phyloP scores from a whole-genome alignment of 2,113 vertebrate species.

The Peromyscus polionotus region DNA sequence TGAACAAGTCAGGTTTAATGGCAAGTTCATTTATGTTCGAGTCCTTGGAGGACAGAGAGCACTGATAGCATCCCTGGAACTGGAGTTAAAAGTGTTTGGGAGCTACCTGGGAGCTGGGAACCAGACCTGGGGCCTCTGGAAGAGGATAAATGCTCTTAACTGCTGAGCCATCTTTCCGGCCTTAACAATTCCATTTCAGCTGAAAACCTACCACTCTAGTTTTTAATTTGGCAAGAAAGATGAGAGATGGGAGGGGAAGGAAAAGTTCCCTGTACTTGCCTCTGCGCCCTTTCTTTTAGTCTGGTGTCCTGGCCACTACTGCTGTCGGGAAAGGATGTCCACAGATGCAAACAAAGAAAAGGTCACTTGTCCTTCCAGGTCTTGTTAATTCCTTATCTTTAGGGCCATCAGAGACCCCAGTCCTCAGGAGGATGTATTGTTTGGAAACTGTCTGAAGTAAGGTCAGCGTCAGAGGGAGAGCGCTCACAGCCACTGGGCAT shows the following conservation, averaged over 20 bases:
- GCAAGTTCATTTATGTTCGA: not conserved
- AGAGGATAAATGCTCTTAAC: not conserved
- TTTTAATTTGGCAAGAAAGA: not conserved
- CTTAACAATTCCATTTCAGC: not conserved
- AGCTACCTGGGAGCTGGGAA: not conserved
- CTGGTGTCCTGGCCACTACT: not conserved
- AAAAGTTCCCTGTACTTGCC: not conserved
- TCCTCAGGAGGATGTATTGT: slow-evolving; percentile 15
- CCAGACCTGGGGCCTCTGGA: not conserved
- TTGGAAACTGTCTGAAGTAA: slow-evolving; percentile 46
- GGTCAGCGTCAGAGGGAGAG: not conserved
- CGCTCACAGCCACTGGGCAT: not conserved
- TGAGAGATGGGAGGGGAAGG: not conserved
- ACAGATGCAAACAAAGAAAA: not conserved
- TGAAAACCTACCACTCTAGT: not conserved
- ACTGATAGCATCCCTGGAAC: not conserved
- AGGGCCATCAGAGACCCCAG: not conserved
- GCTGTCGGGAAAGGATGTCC: not conserved
- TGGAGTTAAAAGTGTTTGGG: not conserved
- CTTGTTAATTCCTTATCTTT: not conserved
- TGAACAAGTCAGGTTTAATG: not conserved
- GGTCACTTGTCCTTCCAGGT: not conserved
- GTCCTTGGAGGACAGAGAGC: not conserved
- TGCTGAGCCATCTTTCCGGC: not conserved
- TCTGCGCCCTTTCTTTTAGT: not conserved